Base-by-base conservation (phyloP, 1,140 invertebrate species). In the Megalonaias nervosa region DNA sequence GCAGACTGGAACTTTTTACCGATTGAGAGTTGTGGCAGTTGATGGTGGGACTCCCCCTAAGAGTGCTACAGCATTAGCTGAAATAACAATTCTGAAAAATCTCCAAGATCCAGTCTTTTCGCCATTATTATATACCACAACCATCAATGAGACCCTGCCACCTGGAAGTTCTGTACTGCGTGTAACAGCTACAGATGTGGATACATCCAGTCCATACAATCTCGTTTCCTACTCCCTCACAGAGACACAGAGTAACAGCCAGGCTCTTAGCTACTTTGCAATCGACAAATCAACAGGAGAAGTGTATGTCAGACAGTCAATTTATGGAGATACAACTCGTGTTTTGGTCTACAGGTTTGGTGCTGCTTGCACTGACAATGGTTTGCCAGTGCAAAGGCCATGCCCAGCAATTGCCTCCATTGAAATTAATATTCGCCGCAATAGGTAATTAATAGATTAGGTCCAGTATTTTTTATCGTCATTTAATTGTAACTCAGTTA, bases 21-120 rank as follows among this genome's bases (percentile, higher is more conserved):
- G 83, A 80, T 62, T 87, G n/a, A 74, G 84, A 67, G 71, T 87
- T 21, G 77, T 78, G 66, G 85, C 81, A 19, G 57, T 66, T 19
- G 85, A 87, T 76, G 82, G 80, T 38, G 85, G 85, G 26, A 71
- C 62, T 17, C 85, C 85, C 0, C 17, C 82, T 3, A 67, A 66
- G 31, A 80, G 79, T 71, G 79, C 83, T n/a, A 86, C 77, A 26
- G 74, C 80, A 15, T 64, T 77, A 21, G 84, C 84, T 15, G 67
- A 48, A 38, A 89, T 88, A 21, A 82, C 57, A 31, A 83, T 87
- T 65, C 83, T 62, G 11, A 57, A 31, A 56, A 67, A 74, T n/a
- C n/a, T 77, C 31, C 72, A 61, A 26, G n/a, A 48, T 68, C 67
- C 75, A 2, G 56, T 14, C 12, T 75, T 69, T 23, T 65, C 26